A percentile compares a stretch with the other conserved stretches of the same genome.
Conservation (phyloP, 2,888 invertebrate genomes). For the Brassicogethes aeneus region DNA sequence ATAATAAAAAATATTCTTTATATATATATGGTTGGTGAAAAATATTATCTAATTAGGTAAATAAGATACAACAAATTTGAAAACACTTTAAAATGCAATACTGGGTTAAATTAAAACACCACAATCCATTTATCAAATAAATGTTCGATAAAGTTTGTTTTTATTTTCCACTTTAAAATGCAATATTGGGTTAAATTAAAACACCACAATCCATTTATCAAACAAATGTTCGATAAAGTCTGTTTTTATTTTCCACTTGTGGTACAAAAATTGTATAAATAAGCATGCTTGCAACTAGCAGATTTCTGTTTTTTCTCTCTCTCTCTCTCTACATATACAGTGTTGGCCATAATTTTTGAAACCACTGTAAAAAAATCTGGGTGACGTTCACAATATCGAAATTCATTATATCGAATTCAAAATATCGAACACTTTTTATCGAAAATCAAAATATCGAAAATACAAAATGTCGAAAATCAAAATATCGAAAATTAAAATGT, state of each 20-base stretch:
- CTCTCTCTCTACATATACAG: constrained; percentile 54
- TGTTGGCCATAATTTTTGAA: too few species aligned
- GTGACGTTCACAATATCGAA: too few species aligned
- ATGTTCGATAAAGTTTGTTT: too few species aligned
- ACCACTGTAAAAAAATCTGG: too few species aligned
- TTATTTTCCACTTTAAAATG: constrained; percentile 47
- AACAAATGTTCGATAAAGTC: constrained; percentile 52
- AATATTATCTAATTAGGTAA: constrained; percentile 16
- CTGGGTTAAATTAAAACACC: constrained; percentile 58
- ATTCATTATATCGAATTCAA: too few species aligned
- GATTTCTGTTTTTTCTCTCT: constrained; percentile 53
- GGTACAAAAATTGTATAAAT: constrained; percentile 54
- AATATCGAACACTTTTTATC: too few species aligned
- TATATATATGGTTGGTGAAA: too few species aligned
- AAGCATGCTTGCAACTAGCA: constrained; percentile 50
- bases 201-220: constrained; percentile 62
- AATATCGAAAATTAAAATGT: too few species aligned
- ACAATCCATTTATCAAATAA: constrained; percentile 58
- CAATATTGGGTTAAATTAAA: constrained; percentile 54
- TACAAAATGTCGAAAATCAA: too few species aligned
- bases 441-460: too few species aligned
- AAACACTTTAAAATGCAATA: constrained; percentile 48
- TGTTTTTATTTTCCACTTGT: constrained; percentile 46
- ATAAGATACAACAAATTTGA: constrained; percentile 37
- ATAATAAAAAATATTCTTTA: too few species aligned